phyloP scores from a whole-genome alignment of 2,888 invertebrate species.

The Drosophila kambysellisi region DNA sequence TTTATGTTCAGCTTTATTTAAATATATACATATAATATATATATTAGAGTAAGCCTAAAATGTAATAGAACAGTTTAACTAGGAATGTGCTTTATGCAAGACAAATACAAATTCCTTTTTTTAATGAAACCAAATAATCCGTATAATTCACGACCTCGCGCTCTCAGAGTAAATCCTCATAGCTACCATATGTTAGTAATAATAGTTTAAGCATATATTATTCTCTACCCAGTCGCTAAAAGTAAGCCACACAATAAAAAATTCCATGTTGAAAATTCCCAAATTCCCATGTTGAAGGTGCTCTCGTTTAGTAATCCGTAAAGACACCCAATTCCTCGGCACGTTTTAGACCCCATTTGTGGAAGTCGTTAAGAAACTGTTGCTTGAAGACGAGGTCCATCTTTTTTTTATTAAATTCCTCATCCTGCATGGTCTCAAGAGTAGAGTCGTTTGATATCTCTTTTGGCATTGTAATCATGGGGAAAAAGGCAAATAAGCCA shows the following conservation, averaged over 20 bases:
- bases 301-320: too few relatives aligned
- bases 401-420: constrained; percentile 57
- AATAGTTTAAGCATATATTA: not conserved
- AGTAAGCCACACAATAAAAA: constrained; percentile 22
- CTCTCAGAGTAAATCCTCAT: not conserved
- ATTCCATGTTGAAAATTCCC: too few relatives aligned
- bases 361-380: constrained; percentile 66
- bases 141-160: not conserved
- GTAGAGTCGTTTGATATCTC: constrained; percentile 68
- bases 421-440: constrained; percentile 71
- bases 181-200: too few relatives aligned
- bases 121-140: not conserved
- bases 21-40: not conserved
- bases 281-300: too few relatives aligned
- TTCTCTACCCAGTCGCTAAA: not conserved
- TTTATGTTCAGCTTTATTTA: too few relatives aligned
- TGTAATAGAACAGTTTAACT: not conserved
- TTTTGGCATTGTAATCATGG: constrained; percentile 76
- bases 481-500: constrained; percentile 75
- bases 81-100: not conserved
- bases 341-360: constrained; percentile 47
- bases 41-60: not conserved
- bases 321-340: too few relatives aligned
- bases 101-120: not conserved
- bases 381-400: constrained; percentile 66